Conservation (phyloP, 2,888 invertebrate genomes). For the Phania funesta region DNA sequence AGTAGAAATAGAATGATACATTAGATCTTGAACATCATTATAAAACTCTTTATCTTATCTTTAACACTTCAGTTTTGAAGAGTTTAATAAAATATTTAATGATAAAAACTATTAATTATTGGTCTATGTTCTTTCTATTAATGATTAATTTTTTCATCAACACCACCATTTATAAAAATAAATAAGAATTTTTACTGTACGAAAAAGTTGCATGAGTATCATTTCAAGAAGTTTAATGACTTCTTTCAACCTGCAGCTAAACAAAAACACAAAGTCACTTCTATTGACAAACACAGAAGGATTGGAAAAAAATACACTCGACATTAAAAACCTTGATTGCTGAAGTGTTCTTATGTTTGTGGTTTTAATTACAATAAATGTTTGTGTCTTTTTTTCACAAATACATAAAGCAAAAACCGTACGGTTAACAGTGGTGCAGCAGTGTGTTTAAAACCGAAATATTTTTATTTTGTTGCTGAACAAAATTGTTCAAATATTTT, state of each 20-base stretch:
- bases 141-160: conserved; percentile 16
- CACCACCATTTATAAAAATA: conserved; percentile 12
- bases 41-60: background rate
- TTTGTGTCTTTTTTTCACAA: conserved; percentile 54
- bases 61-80: background rate
- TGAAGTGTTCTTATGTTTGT: conserved; percentile 69
- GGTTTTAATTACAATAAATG: conserved; percentile 73
- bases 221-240: conserved; percentile 54
- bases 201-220: background rate
- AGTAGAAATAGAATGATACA: too few relatives aligned
- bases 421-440: conserved; percentile 24
- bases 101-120: background rate
- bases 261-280: conserved; percentile 39
- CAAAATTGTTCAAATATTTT: too few relatives aligned
- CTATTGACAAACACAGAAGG: conserved; percentile 45
- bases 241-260: conserved; percentile 43
- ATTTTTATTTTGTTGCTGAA: too few relatives aligned
- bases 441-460: background rate
- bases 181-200: background rate
- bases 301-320: background rate
- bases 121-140: background rate
- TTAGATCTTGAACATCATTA: too few relatives aligned
- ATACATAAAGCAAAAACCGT: conserved; percentile 21
- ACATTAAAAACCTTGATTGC: conserved; percentile 59
- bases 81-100: background rate